Conservation (phyloP, 2,113 vertebrate genomes). For the Ranitomeya imitator region DNA sequence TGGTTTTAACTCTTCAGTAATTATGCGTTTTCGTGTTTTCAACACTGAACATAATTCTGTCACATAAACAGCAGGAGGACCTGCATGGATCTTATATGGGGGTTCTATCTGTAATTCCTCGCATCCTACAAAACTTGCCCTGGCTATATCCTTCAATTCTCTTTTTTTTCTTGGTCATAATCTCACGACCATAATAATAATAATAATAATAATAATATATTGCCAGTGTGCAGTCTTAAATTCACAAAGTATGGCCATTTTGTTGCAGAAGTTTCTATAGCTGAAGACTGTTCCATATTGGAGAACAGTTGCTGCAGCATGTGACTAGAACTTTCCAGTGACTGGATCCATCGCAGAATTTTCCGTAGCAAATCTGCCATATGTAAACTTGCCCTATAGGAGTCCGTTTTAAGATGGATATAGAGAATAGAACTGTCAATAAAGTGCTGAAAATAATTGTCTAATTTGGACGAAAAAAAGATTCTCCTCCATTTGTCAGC, state of each 20-base stretch:
- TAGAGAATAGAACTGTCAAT: neutral
- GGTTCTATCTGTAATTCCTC: neutral
- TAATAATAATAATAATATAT: too few species aligned
- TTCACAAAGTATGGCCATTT: neutral
- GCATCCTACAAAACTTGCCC: neutral
- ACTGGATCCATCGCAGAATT: too few species aligned
- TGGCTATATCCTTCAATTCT: neutral
- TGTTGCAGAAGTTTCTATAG: neutral
- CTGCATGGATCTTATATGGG: constrained; percentile 66
- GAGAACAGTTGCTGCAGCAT: neutral
- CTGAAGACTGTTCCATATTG: neutral
- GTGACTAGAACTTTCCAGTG: too few species aligned
- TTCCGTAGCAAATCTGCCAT: neutral
- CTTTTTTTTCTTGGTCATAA: neutral
- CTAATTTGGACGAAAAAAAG: neutral
- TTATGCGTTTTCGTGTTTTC: constrained; percentile 73
- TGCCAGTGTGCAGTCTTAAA: neutral
- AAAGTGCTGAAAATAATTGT: constrained; percentile 1
- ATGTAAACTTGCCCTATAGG: neutral
- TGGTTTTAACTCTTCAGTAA: constrained; percentile 68
- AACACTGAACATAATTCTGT: constrained; percentile 73
- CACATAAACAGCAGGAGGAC: constrained; percentile 71
- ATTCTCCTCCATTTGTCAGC: constrained; percentile 1
- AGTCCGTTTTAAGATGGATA: neutral
- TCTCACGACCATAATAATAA: neutral